A percentile compares a stretch with the other conserved stretches of the same genome.
These are phyloP conservation scores for Melinaea menophilus DNA, from an alignment of 2,888 invertebrate genomes.

Conservation along the genomic window DNA sequence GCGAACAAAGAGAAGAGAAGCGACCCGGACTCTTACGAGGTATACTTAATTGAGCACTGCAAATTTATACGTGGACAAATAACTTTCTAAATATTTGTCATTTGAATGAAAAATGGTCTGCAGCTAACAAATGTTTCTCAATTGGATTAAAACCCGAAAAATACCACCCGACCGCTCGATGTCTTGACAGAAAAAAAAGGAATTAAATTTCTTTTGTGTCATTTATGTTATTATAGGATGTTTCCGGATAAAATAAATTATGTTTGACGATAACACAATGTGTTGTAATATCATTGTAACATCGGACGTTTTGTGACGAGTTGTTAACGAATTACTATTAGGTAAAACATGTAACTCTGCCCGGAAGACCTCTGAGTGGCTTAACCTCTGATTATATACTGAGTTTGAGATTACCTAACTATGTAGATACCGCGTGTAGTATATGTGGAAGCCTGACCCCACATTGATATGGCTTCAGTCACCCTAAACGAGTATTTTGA, in stretches of 20 bases:
- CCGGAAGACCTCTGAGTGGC: conserved; percentile 14
- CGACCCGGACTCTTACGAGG: conserved; percentile 50
- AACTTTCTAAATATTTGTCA: conserved; percentile 77
- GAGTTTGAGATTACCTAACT: neutral
- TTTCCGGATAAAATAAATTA: conserved; percentile 48
- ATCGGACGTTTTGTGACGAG: conserved; percentile 29
- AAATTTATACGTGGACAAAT: conserved; percentile 67
- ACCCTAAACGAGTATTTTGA: conserved; percentile 45
- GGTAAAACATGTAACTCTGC: conserved; percentile 7
- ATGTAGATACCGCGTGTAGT: conserved; percentile 24
- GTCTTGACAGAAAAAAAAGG: conserved; percentile 47
- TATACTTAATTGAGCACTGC: conserved; percentile 64
- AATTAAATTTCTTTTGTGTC: conserved; percentile 55
- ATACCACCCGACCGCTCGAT: conserved; percentile 61
- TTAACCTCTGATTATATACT: conserved; percentile 51
- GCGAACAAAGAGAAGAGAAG: conserved; percentile 54
- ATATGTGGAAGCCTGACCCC: conserved; percentile 58
- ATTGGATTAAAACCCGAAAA: conserved; percentile 73
- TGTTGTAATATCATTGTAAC: conserved; percentile 27
- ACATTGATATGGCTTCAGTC: conserved; percentile 60
- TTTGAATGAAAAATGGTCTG: conserved; percentile 72
- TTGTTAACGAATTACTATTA: conserved; percentile 11
- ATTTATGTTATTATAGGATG: conserved; percentile 49
- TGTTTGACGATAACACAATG: conserved; percentile 35
- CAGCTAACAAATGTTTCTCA: conserved; percentile 57